phyloP scores from a whole-genome alignment of 1,140 invertebrate genomes.

The Diplogasteroides magnus region DNA sequence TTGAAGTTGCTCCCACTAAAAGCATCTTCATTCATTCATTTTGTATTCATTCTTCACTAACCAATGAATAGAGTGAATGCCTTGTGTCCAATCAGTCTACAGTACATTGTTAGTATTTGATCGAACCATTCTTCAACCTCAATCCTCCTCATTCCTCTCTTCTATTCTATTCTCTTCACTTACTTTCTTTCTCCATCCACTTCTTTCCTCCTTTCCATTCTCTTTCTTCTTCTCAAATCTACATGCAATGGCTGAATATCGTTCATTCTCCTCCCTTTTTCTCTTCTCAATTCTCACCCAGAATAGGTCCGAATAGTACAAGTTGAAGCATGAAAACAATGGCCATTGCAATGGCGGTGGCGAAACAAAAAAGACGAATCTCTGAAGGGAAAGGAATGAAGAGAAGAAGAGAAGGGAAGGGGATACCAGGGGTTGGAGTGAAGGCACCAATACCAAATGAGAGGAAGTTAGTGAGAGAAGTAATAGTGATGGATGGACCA shows the following conservation, averaged over 20 bases:
- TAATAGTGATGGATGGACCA: constrained; percentile 95
- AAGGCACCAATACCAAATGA: constrained; percentile 93
- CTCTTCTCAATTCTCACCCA: constrained; percentile 8
- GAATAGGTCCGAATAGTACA: constrained; percentile 38
- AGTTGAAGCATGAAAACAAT: constrained; percentile 38
- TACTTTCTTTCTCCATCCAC: not conserved
- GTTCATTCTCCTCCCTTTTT: not conserved
- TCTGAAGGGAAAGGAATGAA: constrained; percentile 29
- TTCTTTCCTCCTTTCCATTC: not conserved
- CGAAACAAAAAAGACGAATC: constrained; percentile 61
- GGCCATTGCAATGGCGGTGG: constrained; percentile 38
- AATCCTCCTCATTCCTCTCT: not conserved
- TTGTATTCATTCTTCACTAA: too few species aligned
- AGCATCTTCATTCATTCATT: not conserved
- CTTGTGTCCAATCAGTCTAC: not conserved
- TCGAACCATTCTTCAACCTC: not conserved
- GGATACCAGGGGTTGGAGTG: constrained; percentile 69
- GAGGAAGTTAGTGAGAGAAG: constrained; percentile 89
- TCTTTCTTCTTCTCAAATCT: constrained; percentile 26
- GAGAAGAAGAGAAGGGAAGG: not conserved
- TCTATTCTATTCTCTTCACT: not conserved
- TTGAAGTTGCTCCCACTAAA: constrained; percentile 2
- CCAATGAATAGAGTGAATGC: not conserved
- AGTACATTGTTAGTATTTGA: not conserved
- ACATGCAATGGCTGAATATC: constrained; percentile 30